These are phyloP conservation scores for Takifugu ocellatus DNA, from an alignment of 2,797 vertebrate species.

Conservation along the genomic window DNA sequence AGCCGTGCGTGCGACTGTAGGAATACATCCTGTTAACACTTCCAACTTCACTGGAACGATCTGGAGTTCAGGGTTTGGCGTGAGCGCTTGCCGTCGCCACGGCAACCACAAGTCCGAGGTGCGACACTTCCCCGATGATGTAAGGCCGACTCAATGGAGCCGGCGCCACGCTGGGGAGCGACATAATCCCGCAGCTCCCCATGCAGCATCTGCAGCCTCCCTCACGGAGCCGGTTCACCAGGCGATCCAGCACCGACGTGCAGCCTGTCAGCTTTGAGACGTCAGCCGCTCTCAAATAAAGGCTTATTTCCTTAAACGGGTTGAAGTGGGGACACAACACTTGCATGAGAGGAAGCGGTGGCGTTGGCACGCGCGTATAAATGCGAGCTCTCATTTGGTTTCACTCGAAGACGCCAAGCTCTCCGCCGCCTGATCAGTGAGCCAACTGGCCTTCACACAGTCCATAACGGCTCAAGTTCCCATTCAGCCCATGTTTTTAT, in stretches of 20 bases:
- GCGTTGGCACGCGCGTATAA: background rate
- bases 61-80: conserved; percentile 1
- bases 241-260: background rate
- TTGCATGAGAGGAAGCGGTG: background rate
- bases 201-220: background rate
- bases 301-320: background rate
- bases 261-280: conserved; percentile 1
- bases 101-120: background rate
- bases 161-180: background rate
- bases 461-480: conserved; percentile 34
- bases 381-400: conserved; percentile 25
- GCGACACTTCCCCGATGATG: background rate
- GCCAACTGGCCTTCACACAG: conserved; percentile 51
- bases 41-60: background rate
- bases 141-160: background rate
- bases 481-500: conserved; percentile 55
- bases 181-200: background rate
- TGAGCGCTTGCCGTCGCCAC: conserved; percentile 7
- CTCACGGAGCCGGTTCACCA: background rate
- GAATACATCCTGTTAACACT: background rate
- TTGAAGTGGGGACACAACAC: background rate
- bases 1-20: background rate
- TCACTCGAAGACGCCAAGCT: conserved; percentile 17
- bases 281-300: background rate
- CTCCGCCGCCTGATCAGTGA: conserved; percentile 38